Percentiles rank a stretch among this genome's conserved stretches.
phyloP scores from a whole-genome alignment of 2,888 invertebrate species.

The Sepiola atlantica region DNA sequence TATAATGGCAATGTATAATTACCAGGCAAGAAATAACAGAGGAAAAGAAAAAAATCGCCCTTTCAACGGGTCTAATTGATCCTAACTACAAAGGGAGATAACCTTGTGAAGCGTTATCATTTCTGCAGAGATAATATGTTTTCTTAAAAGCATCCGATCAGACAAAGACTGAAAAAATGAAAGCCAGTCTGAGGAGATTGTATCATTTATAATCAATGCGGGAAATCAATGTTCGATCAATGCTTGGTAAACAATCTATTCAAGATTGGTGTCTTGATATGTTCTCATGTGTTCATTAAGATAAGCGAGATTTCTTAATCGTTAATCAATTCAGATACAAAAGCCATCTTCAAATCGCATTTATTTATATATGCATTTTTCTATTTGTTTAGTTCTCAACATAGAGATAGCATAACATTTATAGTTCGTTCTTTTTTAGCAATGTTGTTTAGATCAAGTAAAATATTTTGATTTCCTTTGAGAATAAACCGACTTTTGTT shows the following conservation, averaged over 20 bases:
- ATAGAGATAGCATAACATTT: no score
- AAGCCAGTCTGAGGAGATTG: neutral
- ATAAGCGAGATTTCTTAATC: neutral
- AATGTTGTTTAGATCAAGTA: no score
- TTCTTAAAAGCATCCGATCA: neutral
- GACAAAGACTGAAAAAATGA: neutral
- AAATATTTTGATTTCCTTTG: no score
- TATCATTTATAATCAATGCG: neutral
- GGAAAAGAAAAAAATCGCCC: neutral
- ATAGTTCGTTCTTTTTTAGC: no score
- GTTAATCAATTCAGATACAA: neutral
- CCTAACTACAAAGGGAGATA: neutral
- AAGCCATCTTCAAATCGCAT: neutral
- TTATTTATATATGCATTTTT: no score
- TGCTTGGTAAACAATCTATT: neutral
- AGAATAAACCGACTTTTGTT: no score
- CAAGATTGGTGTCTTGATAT: neutral
- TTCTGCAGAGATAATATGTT: neutral
- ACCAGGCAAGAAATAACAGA: neutral
- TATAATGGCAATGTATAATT: neutral
- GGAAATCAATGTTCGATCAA: neutral
- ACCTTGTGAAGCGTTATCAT: neutral
- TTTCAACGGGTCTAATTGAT: neutral
- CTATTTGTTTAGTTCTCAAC: no score
- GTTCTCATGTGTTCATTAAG: neutral